Evolutionary conservation across 2,797 vertebrate species (phyloP), one percentile per base, ranked within the genome.

Genomic region (Eulemur coronatus): DNA sequence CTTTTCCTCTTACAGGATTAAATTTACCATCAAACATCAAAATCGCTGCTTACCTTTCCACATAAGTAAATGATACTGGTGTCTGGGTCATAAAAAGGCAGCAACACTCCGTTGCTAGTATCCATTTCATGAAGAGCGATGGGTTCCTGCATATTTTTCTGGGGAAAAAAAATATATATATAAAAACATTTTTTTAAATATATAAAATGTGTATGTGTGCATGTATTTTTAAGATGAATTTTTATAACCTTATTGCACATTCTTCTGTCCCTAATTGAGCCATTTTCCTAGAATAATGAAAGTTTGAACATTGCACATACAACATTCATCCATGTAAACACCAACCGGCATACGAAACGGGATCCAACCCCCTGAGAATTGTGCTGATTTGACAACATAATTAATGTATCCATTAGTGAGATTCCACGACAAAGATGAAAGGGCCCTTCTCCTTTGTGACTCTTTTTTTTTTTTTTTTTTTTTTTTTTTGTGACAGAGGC

Each of bases 1-100:
- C 57, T 70, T 61, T 48, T 85, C 72, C 35, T 78, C 57, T 24
- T 28, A 43, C 1, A 50, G 57, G 33, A 88, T 70, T 84, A 43
- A 48, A 57, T 28, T 65, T 12, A 65, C 5, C 5, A 35, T 22
- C 41, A 84, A 28, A 15, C 22, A 79, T 38, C 26, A 78, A 48
- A 41, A n/a, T 26, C 33, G 1, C 63, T 33, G 15, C 50, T 89
- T 75, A 99, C 99, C 99, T 99, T 99, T 89, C 99, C 99, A 97
- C 99, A 99, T 89, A 99, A 98, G 98, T 99, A 99, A 97, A 99
- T 99, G 67, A 99, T 98, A 75, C 98, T 99, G 97, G 99, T 99
- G 98, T 99, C 99, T 0, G 99, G 99, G 92, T 99, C 99, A 0
- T 99, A 99, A 98, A 99, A 99, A 0, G 99, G 99, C 95, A 99